Percentiles rank a stretch among this genome's conserved stretches.
phyloP scores from a whole-genome alignment of 2,888 invertebrate species.

The Heliconius hortense region DNA sequence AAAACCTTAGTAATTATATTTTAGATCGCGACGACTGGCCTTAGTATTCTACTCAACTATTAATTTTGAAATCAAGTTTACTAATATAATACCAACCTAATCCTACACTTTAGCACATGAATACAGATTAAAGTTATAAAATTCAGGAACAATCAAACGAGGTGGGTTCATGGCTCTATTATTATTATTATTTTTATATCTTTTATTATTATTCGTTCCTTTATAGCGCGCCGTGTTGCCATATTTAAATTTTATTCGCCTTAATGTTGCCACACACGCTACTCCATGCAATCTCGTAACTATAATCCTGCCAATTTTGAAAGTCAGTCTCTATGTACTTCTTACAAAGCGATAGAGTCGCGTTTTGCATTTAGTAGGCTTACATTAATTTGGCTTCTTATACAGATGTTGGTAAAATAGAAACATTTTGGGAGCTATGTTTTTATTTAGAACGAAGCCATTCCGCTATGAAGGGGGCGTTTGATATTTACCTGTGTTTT shows the following conservation, averaged over 20 bases:
- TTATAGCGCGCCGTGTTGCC: constrained; percentile 74
- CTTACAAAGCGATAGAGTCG: constrained; percentile 47
- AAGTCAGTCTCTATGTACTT: constrained; percentile 37
- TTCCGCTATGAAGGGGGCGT: constrained; percentile 62
- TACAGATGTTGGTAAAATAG: constrained; percentile 72
- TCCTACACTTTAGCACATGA: not conserved
- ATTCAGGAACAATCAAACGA: constrained; percentile 6
- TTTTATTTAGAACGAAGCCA: constrained; percentile 78
- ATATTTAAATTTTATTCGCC: constrained; percentile 81
- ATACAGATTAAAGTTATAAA: constrained; percentile 14
- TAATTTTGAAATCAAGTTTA: not conserved
- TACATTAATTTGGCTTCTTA: constrained; percentile 48
- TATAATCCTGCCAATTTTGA: constrained; percentile 56
- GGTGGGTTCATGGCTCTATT: constrained; percentile 18
- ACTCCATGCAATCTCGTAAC: constrained; percentile 76
- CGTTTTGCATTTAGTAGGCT: constrained; percentile 35
- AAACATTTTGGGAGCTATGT: constrained; percentile 78
- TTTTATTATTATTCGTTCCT: constrained; percentile 73
- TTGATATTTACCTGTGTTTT: constrained; percentile 76
- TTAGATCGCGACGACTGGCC: too few species aligned
- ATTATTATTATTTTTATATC: constrained; percentile 50
- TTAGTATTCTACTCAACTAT: not conserved
- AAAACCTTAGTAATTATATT: too few species aligned
- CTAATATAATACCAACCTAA: not conserved
- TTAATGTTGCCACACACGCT: constrained; percentile 80